Evolutionary conservation across 2,797 vertebrate species (phyloP), one percentile per base, ranked within the genome.

Genomic region (Adrianichthys oophorus): DNA sequence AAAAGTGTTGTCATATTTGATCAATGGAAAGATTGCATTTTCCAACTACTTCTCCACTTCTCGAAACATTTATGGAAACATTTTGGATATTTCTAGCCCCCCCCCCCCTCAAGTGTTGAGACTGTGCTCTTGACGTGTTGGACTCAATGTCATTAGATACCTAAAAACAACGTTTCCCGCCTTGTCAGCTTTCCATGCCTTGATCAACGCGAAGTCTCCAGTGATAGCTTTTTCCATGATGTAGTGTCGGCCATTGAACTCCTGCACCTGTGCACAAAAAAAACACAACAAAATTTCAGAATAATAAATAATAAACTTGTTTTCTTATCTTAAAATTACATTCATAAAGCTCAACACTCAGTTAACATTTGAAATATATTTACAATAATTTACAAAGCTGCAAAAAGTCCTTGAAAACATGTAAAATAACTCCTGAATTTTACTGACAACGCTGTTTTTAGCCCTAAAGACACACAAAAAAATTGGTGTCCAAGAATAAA

Each of bases 141-240:
- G 1, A 40, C 12, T 65, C 1, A 19, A 52, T 15, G 26, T 52
- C 1, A 54, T 26, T 5, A 37, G 4, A 53, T 89, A 99, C 97
- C 97, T 97, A 93, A 99, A 99, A 75, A 98, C 87, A 7, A 99
- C 73, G 29, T 99, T 99, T 72, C 97, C 97, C 14, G 95, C 95
- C 69, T 80, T 92, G 85, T 99, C 97, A 0, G 96, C 95, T 72
- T 97, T 99, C 97, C 97, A 99, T 8, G 97, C 97, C 74, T 99
- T 99, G 62, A 99, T 78, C 62, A 99, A 84, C 2, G 97, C 97
- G 80, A 94, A 99, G 87, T 99, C 96, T 55, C 96, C 96, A 0
- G 93, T 96, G 75, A 99, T 99, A 0, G 97, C 93, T 64, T 93
- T 92, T 83, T 99, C 97, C 92, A 99, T 91, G 81, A 98, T 91